phyloP scores from a whole-genome alignment of 2,888 invertebrate species.

The Diarsia mendica region DNA sequence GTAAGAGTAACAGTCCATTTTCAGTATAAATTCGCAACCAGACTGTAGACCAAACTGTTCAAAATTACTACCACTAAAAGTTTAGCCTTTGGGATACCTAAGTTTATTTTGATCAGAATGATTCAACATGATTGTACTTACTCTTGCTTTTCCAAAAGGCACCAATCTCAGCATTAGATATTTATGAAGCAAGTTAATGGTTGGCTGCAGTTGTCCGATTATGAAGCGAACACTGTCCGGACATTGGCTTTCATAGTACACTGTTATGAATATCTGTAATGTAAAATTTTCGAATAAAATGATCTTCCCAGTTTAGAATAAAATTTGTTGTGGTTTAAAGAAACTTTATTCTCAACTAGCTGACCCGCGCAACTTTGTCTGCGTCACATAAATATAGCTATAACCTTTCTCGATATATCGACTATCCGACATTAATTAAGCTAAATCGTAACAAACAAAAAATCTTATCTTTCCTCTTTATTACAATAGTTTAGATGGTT shows the following conservation, averaged over 20 bases:
- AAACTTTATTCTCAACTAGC: too few relatives aligned
- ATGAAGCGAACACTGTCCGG: conserved; percentile 91
- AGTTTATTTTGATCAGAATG: neutral
- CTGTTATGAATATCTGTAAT: conserved; percentile 81
- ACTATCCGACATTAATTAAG: too few relatives aligned
- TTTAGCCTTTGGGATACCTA: too few relatives aligned
- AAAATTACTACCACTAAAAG: too few relatives aligned
- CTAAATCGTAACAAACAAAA: too few relatives aligned
- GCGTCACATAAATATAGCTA: too few relatives aligned
- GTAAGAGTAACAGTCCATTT: neutral
- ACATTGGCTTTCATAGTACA: conserved; percentile 92
- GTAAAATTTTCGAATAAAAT: neutral
- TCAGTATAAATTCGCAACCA: neutral
- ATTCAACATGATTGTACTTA: conserved; percentile 78
- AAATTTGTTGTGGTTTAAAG: neutral
- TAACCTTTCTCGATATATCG: too few relatives aligned
- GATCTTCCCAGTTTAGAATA: neutral
- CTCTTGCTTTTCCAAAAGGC: conserved; percentile 92
- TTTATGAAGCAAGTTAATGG: conserved; percentile 84
- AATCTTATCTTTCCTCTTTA: too few relatives aligned
- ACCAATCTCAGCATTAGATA: conserved; percentile 89
- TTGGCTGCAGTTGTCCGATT: conserved; percentile 87
- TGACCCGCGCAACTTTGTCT: too few relatives aligned
- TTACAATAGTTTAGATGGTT: too few relatives aligned
- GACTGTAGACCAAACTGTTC: too few relatives aligned